phyloP scores from a whole-genome alignment of 2,888 invertebrate species.

The Drosophila kuntzei region DNA sequence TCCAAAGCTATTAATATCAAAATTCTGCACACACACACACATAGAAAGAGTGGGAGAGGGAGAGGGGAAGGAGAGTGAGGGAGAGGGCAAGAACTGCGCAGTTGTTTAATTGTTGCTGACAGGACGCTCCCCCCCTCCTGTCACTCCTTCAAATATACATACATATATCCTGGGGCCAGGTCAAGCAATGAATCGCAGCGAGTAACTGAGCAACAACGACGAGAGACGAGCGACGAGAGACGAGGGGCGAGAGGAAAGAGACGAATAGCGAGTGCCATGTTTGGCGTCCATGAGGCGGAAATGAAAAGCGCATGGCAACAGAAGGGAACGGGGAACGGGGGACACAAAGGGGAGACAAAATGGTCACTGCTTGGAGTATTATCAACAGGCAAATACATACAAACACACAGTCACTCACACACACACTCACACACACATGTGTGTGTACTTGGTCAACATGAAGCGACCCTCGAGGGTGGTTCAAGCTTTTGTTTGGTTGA shows the following conservation, averaged over 20 bases:
- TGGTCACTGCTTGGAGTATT: slow-evolving; percentile 63
- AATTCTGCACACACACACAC: slow-evolving; percentile 69
- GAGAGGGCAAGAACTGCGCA: slow-evolving; percentile 55
- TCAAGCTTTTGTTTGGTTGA: slow-evolving; percentile 72
- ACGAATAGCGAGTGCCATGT: slow-evolving; percentile 65
- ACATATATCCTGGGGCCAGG: slow-evolving; percentile 60
- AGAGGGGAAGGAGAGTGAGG: not conserved
- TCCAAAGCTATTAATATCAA: slow-evolving; percentile 82
- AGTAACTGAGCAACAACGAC: slow-evolving; percentile 8
- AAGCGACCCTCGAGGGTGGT: slow-evolving; percentile 48
- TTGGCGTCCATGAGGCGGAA: slow-evolving; percentile 82
- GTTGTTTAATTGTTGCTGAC: slow-evolving; percentile 62
- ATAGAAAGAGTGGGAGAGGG: not conserved
- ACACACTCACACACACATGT: slow-evolving; percentile 12
- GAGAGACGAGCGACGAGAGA: not conserved
- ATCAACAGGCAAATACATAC: slow-evolving; percentile 71
- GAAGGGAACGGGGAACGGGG: slow-evolving; percentile 4
- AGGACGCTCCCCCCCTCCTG: slow-evolving; percentile 27
- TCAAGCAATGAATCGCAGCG: slow-evolving; percentile 63
- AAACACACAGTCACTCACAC: slow-evolving; percentile 15
- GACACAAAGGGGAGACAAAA: slow-evolving; percentile 16
- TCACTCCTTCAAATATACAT: slow-evolving; percentile 7
- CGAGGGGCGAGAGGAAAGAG: not conserved
- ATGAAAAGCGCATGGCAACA: slow-evolving; percentile 71
- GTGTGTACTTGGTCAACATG: slow-evolving; percentile 59